Base-by-base conservation (phyloP, 2,888 invertebrate genomes). In the Prosapia bicincta region DNA sequence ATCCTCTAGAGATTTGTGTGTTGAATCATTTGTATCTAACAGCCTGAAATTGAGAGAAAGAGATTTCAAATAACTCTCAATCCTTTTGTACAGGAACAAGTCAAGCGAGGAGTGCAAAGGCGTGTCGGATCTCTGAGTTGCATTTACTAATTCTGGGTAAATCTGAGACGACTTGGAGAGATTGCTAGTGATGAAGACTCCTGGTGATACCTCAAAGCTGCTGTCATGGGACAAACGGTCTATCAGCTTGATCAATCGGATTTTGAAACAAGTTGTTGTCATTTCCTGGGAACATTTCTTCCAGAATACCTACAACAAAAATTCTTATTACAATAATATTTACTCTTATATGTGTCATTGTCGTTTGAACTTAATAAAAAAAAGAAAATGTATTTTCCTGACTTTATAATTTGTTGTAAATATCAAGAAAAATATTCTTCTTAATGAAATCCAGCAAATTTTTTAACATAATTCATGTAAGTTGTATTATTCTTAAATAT, bases 21-120 rank as follows among this genome's bases (percentile, higher is more conserved):
- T 54, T 10, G 54, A 54, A 5, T 54, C 54, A 20, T 54, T 54
- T 0, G 54, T 9, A 54, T 54, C 54, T 20, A 54, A 54, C 0
- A 74, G 26, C 65, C 69, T 74, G 30, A 74, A 54, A n/a, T 74
- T 74, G 23, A 74, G 69, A 20, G 74, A 69, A n/a, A 74, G 69
- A 13, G 74, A 74, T 23, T 69, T 54, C 1, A 74, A 13, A n/a
- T 74, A 74, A 26, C 30, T 69, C 15, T 25, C 38, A 20, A 74
- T 54, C 30, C 69, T 66, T 69, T 66, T 72, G 28, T 69, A 66
- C 66, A 73, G 69, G n/a, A 76, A 32, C 65, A 72, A 69, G 23
- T 72, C 72, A 66, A 72, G 23, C 2, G 20, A 20, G 20, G 54
- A 54, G 5, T 54, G 54, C 30, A 30, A 30, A 2, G 71, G 71